Percentiles rank a stretch among this genome's conserved stretches.
phyloP scores from a whole-genome alignment of 2,888 invertebrate species.

The Halictus ligatus region DNA sequence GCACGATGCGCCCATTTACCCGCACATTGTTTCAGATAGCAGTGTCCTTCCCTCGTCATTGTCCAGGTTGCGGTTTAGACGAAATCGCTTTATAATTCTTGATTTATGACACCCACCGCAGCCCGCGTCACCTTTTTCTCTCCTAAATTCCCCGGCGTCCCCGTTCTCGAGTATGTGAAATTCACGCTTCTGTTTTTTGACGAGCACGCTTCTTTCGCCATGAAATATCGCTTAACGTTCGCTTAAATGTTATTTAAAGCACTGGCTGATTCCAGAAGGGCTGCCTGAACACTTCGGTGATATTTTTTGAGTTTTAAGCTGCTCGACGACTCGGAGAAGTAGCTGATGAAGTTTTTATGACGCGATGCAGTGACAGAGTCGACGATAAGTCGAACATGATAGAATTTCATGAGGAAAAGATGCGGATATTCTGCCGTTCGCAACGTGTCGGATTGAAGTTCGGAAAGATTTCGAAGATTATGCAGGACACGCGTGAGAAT shows the following conservation, averaged over 20 bases:
- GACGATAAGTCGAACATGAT: slow-evolving; percentile 43
- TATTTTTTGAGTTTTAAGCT: slow-evolving; percentile 4
- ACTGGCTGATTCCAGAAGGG: background rate
- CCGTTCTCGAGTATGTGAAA: slow-evolving; percentile 33
- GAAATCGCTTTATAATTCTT: slow-evolving; percentile 80
- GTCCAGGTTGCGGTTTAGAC: slow-evolving; percentile 71
- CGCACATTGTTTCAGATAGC: background rate
- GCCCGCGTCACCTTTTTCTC: slow-evolving; percentile 21
- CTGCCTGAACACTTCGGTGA: background rate
- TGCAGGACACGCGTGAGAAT: background rate
- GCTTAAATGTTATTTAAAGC: slow-evolving; percentile 66
- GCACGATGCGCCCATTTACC: background rate
- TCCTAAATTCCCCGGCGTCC: background rate
- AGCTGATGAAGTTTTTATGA: background rate
- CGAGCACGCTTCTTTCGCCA: slow-evolving; percentile 53
- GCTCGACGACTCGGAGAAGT: background rate
- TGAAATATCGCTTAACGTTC: slow-evolving; percentile 57
- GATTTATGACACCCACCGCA: slow-evolving; percentile 73
- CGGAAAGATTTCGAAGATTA: background rate
- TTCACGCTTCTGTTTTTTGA: slow-evolving; percentile 53
- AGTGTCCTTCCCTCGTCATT: background rate
- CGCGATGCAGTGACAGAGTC: slow-evolving; percentile 33
- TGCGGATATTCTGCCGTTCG: slow-evolving; percentile 8
- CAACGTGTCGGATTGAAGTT: background rate
- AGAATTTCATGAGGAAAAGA: slow-evolving; percentile 39